Conservation (phyloP, 2,888 invertebrate genomes). For the Amphipoea oculea region DNA sequence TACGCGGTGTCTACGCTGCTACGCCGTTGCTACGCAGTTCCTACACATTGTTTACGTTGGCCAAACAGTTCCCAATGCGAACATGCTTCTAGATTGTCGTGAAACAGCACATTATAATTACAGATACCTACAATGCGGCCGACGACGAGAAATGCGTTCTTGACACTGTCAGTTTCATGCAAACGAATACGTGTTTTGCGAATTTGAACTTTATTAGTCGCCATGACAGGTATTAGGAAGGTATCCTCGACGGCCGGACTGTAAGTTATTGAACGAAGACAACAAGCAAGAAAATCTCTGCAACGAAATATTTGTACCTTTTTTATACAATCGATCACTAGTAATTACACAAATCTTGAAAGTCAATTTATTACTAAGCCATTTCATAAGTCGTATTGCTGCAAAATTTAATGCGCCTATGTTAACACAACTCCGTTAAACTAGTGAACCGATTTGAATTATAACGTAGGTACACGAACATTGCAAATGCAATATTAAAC, state of each 20-base stretch:
- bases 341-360: not conserved
- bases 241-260: not conserved
- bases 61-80: not conserved
- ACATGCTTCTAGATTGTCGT: not conserved
- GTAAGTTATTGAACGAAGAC: not conserved
- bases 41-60: not conserved
- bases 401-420: constrained; percentile 15
- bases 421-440: constrained; percentile 23
- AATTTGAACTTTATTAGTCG: not conserved
- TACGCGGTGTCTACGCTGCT: not conserved
- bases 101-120: not conserved
- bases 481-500: constrained; percentile 18
- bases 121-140: not conserved
- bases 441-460: constrained; percentile 32
- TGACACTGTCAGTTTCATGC: not conserved
- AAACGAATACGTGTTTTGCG: not conserved
- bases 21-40: not conserved
- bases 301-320: not conserved
- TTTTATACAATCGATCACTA: not conserved
- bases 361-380: not conserved
- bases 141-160: not conserved
- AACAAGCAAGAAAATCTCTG: not conserved
- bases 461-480: constrained; percentile 25
- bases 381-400: constrained; percentile 13
- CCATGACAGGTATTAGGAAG: not conserved